Evolutionary conservation across 1,140 invertebrate genomes (phyloP), one percentile per base, ranked within the genome.

Genomic region (Diachasma alloeum): DNA sequence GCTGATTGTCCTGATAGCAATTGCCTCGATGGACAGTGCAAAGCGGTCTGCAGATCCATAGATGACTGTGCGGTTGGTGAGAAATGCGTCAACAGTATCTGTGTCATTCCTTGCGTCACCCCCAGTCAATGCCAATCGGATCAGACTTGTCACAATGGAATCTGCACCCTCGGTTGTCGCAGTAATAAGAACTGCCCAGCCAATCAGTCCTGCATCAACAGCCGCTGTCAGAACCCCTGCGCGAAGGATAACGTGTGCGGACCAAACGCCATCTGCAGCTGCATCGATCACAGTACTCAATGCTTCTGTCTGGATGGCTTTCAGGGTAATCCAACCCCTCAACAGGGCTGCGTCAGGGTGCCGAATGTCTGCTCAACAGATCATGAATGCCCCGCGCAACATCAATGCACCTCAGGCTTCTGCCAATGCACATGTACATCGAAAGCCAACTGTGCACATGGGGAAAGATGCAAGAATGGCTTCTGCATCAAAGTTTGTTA

Each of bases 401-500:
- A 95, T 78, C 91, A 93, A 84, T 97, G 96, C 84, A 92, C 94
- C 24, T 92, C 91, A 13, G 93, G 93, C 42, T 90, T 93, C 74
- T 97, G 96, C 81, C 93, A 94, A 83, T 91, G 95, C 11, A 92
- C 94, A 17, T 97, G 96, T 83, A 89, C 91, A 78, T 92, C 93
- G 67, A 93, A 92, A 59, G 90, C 87, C 4, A 89, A 92, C 59
- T 97, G 96, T 85, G 96, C 95, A 0, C 91, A 94, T 19, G 96
- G 96, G 13, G 96, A 97, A 89, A 92, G 94, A 66, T 97, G 96
- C 81, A 91, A 92, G 69, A 93, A 94, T 74, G 94, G 93, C 77
- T 91, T 94, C 36, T 97, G 96, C 80, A 90, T 93, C 15, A 97
- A 96, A 90, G 91, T 97, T 37, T 98, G 97, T 84, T 96, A 96